Evolutionary conservation across 1,140 invertebrate species (phyloP).

Genomic region (Bombus impatiens): DNA sequence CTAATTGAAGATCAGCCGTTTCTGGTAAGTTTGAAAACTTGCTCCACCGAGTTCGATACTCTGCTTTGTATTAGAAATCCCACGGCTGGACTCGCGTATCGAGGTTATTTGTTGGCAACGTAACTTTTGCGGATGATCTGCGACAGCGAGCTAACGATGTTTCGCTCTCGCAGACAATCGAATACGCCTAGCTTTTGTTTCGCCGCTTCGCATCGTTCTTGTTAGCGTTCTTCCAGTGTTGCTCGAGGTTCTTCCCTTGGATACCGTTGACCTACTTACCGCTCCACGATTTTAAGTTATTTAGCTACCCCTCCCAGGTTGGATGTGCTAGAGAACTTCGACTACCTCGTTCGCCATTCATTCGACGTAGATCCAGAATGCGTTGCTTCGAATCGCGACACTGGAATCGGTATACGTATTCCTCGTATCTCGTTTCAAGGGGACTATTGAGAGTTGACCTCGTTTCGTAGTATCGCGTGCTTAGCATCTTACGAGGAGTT

Average conservation of each 20-base stretch:
- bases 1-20: constrained; percentile 35
- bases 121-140: constrained; percentile 17
- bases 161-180: neutral
- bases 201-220: neutral
- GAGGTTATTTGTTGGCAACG: neutral
- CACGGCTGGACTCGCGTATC: neutral
- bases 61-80: neutral
- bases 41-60: neutral
- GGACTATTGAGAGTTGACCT: constrained; percentile 38
- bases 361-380: neutral
- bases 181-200: neutral
- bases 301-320: neutral
- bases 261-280: neutral
- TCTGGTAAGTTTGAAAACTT: constrained; percentile 10
- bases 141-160: neutral
- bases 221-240: neutral
- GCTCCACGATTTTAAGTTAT: neutral
- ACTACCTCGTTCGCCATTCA: neutral
- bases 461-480: constrained; percentile 26
- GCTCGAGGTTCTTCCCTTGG: neutral
- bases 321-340: neutral
- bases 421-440: constrained; percentile 1
- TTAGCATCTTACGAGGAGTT: neutral
- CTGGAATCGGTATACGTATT: constrained; percentile 11
- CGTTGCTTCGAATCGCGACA: constrained; percentile 9